phyloP scores from a whole-genome alignment of 1,140 invertebrate species.

The Diuraphis noxia region DNA sequence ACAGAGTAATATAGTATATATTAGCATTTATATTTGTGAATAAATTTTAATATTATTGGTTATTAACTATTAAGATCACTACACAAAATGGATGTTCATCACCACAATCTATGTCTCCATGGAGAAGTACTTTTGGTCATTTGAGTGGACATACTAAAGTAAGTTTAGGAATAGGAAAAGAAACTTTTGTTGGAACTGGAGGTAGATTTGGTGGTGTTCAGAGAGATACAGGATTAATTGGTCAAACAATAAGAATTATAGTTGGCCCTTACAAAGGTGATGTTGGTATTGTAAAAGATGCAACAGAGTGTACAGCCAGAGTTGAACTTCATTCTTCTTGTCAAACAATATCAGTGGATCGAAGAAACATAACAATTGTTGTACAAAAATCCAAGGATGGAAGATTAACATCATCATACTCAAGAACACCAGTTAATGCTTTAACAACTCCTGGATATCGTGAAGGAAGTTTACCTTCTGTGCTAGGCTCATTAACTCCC shows the following conservation, averaged over 20 bases:
- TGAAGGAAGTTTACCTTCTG: slow-evolving; percentile 78
- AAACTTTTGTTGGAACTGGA: slow-evolving; percentile 66
- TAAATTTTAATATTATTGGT: neutral
- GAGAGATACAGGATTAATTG: slow-evolving; percentile 88
- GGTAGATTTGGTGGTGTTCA: slow-evolving; percentile 70
- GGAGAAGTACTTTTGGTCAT: slow-evolving; percentile 64
- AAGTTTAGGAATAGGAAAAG: slow-evolving; percentile 75
- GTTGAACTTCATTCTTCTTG: slow-evolving; percentile 97
- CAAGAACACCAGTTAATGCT: slow-evolving; percentile 76
- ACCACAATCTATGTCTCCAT: slow-evolving; percentile 60
- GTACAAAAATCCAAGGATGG: slow-evolving; percentile 70
- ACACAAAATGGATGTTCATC: slow-evolving; percentile 58
- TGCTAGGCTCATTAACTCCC: slow-evolving; percentile 88
- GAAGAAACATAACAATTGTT: slow-evolving; percentile 83
- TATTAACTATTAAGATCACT: neutral
- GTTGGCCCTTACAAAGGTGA: slow-evolving; percentile 93
- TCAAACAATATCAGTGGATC: slow-evolving; percentile 96
- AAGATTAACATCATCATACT: slow-evolving; percentile 73
- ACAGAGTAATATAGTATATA: slow-evolving; percentile 61
- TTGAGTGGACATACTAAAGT: slow-evolving; percentile 62
- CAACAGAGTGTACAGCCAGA: slow-evolving; percentile 91
- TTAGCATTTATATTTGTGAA: neutral
- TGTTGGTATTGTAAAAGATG: slow-evolving; percentile 88
- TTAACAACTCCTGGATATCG: slow-evolving; percentile 85
- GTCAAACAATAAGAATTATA: slow-evolving; percentile 96